Conservation (phyloP, 2,113 vertebrate species). For the Oreochromis spilurus region DNA sequence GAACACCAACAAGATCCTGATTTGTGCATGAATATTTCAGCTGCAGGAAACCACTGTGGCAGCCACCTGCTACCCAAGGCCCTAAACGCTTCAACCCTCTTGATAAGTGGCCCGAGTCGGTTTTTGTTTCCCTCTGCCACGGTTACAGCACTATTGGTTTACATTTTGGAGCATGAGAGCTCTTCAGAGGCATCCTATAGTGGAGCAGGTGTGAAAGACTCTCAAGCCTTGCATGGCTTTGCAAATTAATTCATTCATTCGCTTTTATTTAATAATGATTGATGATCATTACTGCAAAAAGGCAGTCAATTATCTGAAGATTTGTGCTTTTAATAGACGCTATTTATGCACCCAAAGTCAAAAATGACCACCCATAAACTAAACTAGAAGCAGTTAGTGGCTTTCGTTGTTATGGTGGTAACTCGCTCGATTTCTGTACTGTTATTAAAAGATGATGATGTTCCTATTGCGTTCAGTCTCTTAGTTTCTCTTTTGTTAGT, state of each 20-base stretch:
- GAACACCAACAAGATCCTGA: not conserved
- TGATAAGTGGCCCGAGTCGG: not conserved
- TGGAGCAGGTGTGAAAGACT: conserved; percentile 13
- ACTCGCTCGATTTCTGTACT: not conserved
- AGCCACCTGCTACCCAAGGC: conserved; percentile 4
- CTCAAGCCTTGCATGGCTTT: not conserved
- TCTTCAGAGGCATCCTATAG: not conserved
- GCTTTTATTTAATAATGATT: not conserved
- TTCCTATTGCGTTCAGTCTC: not conserved
- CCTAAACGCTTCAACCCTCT: not conserved
- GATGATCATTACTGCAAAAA: not conserved
- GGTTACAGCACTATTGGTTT: conserved; percentile 24
- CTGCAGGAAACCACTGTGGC: not conserved
- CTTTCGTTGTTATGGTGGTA: not conserved
- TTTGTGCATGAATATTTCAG: conserved; percentile 59
- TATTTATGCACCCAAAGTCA: not conserved
- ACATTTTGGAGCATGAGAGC: not conserved
- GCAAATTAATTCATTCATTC: not conserved
- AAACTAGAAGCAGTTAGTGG: not conserved
- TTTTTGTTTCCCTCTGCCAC: not conserved
- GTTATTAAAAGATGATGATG: not conserved
- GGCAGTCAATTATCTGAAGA: not conserved
- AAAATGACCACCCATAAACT: not conserved
- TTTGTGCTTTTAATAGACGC: not conserved
- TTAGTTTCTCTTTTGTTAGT: not conserved